A percentile compares a stretch with the other conserved stretches of the same genome.
These are phyloP conservation scores for Tinea trinotella DNA, from an alignment of 2,888 invertebrate species.

Conservation along the genomic window DNA sequence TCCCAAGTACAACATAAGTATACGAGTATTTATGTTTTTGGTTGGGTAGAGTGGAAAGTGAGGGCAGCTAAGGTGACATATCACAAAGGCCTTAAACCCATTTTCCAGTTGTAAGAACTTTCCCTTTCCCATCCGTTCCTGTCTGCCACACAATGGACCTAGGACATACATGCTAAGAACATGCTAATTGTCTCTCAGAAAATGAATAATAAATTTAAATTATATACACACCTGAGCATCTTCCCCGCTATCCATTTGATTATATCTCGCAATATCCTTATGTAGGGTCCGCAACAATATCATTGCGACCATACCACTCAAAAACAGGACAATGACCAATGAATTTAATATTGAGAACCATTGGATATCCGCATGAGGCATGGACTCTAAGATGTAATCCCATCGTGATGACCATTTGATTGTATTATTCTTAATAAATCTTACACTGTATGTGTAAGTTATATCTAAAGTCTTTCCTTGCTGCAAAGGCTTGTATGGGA, in stretches of 20 bases:
- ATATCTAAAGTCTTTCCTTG: constrained; percentile 72
- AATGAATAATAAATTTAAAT: background rate
- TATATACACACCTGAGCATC: constrained; percentile 84
- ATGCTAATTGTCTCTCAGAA: constrained; percentile 36
- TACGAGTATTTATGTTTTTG: no score
- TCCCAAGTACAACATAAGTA: no score
- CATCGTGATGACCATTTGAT: constrained; percentile 99
- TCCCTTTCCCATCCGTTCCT: no score
- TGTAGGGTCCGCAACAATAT: constrained; percentile 96
- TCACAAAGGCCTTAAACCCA: no score
- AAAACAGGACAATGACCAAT: constrained; percentile 94
- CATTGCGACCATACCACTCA: constrained; percentile 99
- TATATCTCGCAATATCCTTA: constrained; percentile 98
- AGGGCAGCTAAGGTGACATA: no score
- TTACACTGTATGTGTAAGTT: constrained; percentile 90
- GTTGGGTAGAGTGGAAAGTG: no score
- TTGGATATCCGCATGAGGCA: constrained; percentile 98
- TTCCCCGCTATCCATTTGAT: constrained; percentile 92
- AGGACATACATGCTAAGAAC: no score
- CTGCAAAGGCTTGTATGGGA: constrained; percentile 72
- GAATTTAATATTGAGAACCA: constrained; percentile 99
- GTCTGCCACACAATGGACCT: no score
- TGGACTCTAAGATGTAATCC: constrained; percentile 99
- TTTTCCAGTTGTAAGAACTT: no score
- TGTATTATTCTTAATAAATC: constrained; percentile 82